Conservation (phyloP, 2,797 vertebrate species). For the Acanthurus leucopareius region DNA sequence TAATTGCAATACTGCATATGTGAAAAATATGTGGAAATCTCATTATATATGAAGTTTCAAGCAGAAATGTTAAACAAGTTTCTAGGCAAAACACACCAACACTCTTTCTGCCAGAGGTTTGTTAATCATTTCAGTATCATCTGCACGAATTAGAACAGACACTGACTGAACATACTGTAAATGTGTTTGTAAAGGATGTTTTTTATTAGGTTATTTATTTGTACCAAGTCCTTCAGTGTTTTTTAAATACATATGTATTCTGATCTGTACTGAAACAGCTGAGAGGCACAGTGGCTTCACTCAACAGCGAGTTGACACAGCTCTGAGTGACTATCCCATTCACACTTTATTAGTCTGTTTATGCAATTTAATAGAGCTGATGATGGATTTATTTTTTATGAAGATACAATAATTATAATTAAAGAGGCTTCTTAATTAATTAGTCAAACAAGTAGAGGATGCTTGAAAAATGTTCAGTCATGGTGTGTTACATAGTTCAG, state of each 20-base stretch:
- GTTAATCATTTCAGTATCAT: slow-evolving; percentile 20
- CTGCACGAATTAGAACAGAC: slow-evolving; percentile 31
- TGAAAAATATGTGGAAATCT: not conserved
- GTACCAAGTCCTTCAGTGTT: not conserved
- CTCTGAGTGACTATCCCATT: slow-evolving; percentile 51
- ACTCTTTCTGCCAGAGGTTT: slow-evolving; percentile 18
- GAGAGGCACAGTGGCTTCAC: slow-evolving; percentile 8
- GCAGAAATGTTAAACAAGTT: not conserved
- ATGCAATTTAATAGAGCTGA: slow-evolving; percentile 44
- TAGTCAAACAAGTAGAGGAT: slow-evolving; percentile 39
- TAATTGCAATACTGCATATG: slow-evolving; percentile 3
- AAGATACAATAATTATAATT: slow-evolving; percentile 49
- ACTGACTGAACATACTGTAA: not conserved
- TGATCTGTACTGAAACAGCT: not conserved
- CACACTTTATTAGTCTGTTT: slow-evolving; percentile 62
- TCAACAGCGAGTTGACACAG: slow-evolving; percentile 21
- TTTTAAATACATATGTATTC: not conserved
- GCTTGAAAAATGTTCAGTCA: slow-evolving; percentile 27
- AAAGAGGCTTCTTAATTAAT: slow-evolving; percentile 54
- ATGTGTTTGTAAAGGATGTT: not conserved
- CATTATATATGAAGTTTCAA: slow-evolving; percentile 32
- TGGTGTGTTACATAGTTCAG: slow-evolving; percentile 17
- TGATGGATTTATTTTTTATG: slow-evolving; percentile 54
- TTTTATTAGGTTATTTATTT: slow-evolving; percentile 17
- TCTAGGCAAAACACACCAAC: not conserved